Evolutionary conservation across 2,888 invertebrate genomes (phyloP), one percentile per base, ranked within the genome.

Genomic region (Leucophora obtusa): DNA sequence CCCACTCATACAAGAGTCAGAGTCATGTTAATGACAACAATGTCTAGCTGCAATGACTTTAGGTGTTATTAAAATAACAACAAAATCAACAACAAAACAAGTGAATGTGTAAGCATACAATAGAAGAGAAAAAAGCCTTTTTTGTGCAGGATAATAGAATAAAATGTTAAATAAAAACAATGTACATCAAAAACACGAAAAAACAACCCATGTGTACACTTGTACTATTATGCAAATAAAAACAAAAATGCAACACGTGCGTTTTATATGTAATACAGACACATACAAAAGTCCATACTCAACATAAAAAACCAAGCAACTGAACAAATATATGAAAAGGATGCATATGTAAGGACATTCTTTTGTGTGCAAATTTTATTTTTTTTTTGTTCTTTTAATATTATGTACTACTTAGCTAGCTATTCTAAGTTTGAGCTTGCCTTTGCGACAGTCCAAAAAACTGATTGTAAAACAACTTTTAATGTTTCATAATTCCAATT

Each of bases 231-330:
- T 54, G 51, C 33, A 62, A 74, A 66, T 84, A 82, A 21, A 47
- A 81, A 72, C 38, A 69, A 77, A 60, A 70, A 76, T 73, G 82
- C 71, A 82, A 79, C 82, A 82, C 82, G 79, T 82, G 82, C 73
- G 17, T 73, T 79, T 43, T 72, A 18, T 18, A 68, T 11, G 14
- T 38, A 38, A 38, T 11, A 11, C 38, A 38, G 1, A 9, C 24
- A 9, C 7, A 56, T 1, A 56, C 33, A 58, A 28, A 58, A 21
- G 11, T 28, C 9, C 24, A 54, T n/a, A 54, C 24, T 15, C 54
- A 21, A 54, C 56, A 58, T 33, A 58, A 50, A 11, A 33, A 50
- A 6, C 14, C 11, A 14, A 50, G 15, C 33, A 2, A 33, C 47
- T 50, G 9, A 21, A 28, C 17, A 56, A 18, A 0, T 4, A 14